Percentiles rank a stretch among this genome's conserved stretches.
Evolutionary conservation across 2,797 vertebrate species (phyloP).

Genomic region (Aphelocoma californica): DNA sequence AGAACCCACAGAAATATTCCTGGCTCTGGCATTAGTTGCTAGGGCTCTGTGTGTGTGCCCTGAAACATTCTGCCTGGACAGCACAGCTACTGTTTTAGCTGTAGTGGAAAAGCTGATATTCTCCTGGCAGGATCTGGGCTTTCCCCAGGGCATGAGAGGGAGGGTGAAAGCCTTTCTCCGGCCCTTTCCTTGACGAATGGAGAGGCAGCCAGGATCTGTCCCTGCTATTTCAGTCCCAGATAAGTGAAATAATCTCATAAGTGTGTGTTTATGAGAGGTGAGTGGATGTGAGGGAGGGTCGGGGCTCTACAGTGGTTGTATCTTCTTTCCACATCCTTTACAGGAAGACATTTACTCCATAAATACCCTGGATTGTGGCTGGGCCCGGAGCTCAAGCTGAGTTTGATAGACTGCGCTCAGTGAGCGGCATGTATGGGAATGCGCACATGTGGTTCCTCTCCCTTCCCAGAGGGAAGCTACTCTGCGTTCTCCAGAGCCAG

Average conservation of each 20-base stretch:
- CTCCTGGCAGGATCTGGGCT: background rate
- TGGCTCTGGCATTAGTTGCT: background rate
- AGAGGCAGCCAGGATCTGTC: background rate
- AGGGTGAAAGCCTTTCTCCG: background rate
- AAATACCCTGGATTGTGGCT: background rate
- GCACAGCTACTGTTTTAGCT: background rate
- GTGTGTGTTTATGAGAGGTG: background rate
- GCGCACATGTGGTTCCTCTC: background rate
- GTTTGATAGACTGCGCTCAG: background rate
- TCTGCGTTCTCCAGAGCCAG: background rate
- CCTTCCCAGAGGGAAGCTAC: background rate
- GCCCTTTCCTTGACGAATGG: background rate
- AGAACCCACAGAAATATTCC: background rate
- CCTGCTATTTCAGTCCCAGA: background rate
- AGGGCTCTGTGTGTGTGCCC: background rate
- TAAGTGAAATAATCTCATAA: background rate
- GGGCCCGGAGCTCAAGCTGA: background rate
- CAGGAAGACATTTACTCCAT: background rate
- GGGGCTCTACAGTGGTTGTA: background rate
- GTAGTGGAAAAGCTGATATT: background rate
- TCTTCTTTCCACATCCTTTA: background rate
- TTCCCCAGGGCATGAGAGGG: background rate
- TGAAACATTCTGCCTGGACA: background rate
- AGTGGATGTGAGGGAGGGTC: background rate
- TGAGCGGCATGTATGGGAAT: rapidly evolving